Base-by-base conservation (phyloP, 1,140 invertebrate genomes). In the Drosophila repleta region DNA sequence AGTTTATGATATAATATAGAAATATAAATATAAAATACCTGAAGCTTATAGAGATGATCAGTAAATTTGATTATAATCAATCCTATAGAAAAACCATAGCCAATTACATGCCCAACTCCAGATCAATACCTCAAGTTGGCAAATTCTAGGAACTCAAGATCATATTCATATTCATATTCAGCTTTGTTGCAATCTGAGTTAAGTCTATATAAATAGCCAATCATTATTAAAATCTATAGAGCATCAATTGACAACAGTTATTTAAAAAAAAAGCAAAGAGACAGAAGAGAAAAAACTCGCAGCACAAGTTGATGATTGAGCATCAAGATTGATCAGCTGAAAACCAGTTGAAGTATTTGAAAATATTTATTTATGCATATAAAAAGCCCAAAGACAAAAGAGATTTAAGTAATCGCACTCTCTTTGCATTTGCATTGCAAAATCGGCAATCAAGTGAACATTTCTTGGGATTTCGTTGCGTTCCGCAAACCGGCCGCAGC, bases 401-500 rank as follows among this genome's bases (percentile, higher is more conserved):
- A 15, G 39, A 18, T 17, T 17, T 43, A 17, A 43, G n/a, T 43
- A 43, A 43, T 43, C 39, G 17, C 39, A 43, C 39, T 43, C 39
- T 43, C 39, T 35, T 35, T 35, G 39, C 39, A 43, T 35, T 35
- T 35, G 39, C 39, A 43, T 17, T 43, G 17, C n/a, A 43, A 43
- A 43, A 17, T 17, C 3, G 8, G 5, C 39, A 43, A 43, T 43
- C 39, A 8, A 43, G 6, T 15, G 13, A 41, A 4, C 26, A 64
- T 70, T 64, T 56, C 51, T 11, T 49, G 26, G 61, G 24, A 20
- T 39, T 65, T 67, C 15, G 39, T 3, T 11, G 15, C 15, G 17
- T 17, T 43, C 17, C 63, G 63, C 66, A 72, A 66, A 17, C 45
- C 39, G 48, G 26, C 45, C 29, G 11, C 13, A 41, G 45, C 18